Evolutionary conservation across 2,113 vertebrate genomes (phyloP), one percentile per base, ranked within the genome.

Genomic region (Trinectes maculatus): DNA sequence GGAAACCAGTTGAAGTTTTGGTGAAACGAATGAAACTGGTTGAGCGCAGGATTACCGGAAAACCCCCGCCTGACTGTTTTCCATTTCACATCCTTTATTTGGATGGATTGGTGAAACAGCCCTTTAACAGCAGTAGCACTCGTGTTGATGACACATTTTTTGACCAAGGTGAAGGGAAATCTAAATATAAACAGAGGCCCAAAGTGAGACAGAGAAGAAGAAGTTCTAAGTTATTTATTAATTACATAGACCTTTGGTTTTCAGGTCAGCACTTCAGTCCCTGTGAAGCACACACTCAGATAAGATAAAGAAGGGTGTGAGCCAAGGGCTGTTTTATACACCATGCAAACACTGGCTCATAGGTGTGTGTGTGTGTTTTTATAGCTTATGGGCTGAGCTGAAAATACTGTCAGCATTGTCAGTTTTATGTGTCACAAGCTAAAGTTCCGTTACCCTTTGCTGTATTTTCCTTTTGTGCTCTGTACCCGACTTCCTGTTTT

Each of bases 401-500:
- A 7, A 74, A 51, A 42, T 22, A 13, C 18, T 4, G 4, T 57
- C 5, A 42, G 19, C 19, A 19, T n/a, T 19, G 26, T 22, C 7
- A 22, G 24, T 60, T 42, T 2, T 2, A 0, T 46, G 12, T 34
- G 4, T 48, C 1, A 5, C 11, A 22, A 40, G 1, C 3, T 3
- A 26, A 16, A 4, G 3, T 22, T 6, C 9, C 1, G 2, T 21
- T 22, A 28, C 22, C 8, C 9, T 60, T 13, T 39, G 2, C 36
- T 48, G 15, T 22, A 18, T 13, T 19, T 29, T 13, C 21, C 28
- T 0, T 1, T 57, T 75, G 58, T 31, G 15, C 29, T 6, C 21
- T 42, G 2, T 34, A 53, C 8, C 1, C 3, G 8, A 52, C 49
- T 69, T 83, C 56, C 58, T 51, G 12, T 33, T 79, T 79, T 46